A percentile compares a stretch with the other conserved stretches of the same genome.
These are phyloP conservation scores for Lochmaea capreae DNA, from an alignment of 2,888 invertebrate species.

Conservation along the genomic window DNA sequence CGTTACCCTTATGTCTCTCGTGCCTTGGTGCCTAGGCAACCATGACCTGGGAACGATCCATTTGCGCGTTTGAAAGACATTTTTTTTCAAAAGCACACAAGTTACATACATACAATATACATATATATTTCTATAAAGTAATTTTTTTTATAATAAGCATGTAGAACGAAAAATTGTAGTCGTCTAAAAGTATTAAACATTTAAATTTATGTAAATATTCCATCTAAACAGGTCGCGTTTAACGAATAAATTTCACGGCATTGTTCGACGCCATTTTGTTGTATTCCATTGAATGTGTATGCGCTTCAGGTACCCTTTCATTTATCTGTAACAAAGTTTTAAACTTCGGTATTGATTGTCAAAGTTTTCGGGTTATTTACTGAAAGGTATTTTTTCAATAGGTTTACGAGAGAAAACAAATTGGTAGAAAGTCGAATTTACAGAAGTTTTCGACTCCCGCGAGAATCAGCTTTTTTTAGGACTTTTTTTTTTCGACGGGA, in stretches of 20 bases:
- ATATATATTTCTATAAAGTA: too few relatives aligned
- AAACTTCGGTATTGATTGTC: slow-evolving; percentile 30
- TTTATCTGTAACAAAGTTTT: slow-evolving; percentile 54
- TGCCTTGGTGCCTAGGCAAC: too few relatives aligned
- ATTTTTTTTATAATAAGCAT: too few relatives aligned
- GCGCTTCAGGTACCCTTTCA: slow-evolving; percentile 51
- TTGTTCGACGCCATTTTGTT: slow-evolving; percentile 38
- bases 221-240: background rate
- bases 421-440: slow-evolving; percentile 25
- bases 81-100: too few relatives aligned
- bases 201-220: slow-evolving; percentile 14
- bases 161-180: background rate
- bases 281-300: slow-evolving; percentile 45
- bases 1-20: too few relatives aligned
- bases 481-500: slow-evolving; percentile 13
- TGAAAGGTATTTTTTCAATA: slow-evolving; percentile 26
- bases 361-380: slow-evolving; percentile 29
- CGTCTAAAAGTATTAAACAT: slow-evolving; percentile 4
- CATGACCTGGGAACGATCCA: too few relatives aligned
- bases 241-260: slow-evolving; percentile 5
- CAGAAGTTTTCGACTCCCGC: slow-evolving; percentile 21
- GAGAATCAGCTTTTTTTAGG: slow-evolving; percentile 16
- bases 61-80: too few relatives aligned
- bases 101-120: too few relatives aligned
- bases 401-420: slow-evolving; percentile 23